A percentile compares a stretch with the other conserved stretches of the same genome.
Evolutionary conservation across 2,888 invertebrate genomes (phyloP).

Genomic region (Drosophila peninsularis): DNA sequence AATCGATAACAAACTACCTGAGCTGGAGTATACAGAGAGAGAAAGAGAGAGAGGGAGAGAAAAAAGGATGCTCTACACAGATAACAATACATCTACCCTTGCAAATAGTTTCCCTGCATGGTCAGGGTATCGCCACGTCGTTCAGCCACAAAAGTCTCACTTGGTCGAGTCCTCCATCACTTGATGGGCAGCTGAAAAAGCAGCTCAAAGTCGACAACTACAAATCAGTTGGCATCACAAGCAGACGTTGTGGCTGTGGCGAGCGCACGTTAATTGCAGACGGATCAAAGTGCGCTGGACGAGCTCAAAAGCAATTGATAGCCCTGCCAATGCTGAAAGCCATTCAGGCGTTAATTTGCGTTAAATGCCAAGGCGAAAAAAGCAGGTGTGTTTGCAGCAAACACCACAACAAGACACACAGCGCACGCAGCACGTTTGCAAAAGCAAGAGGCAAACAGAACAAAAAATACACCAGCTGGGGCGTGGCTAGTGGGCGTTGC

Average conservation of each 20-base stretch:
- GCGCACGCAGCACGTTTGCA: background rate
- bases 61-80: too few species aligned
- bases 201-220: slow-evolving; percentile 1
- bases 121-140: background rate
- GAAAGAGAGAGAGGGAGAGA: too few species aligned
- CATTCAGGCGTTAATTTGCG: slow-evolving; percentile 44
- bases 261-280: slow-evolving; percentile 11
- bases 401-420: slow-evolving; percentile 22
- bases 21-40: too few species aligned
- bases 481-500: slow-evolving; percentile 12
- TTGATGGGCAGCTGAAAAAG: background rate
- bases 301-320: slow-evolving; percentile 11
- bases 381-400: slow-evolving; percentile 29
- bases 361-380: slow-evolving; percentile 5
- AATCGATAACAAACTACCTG: background rate
- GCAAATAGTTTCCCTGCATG: background rate
- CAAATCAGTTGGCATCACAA: slow-evolving; percentile 1
- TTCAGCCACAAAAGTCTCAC: background rate
- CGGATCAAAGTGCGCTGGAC: slow-evolving; percentile 17
- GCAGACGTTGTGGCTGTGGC: background rate
- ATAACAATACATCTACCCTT: too few species aligned
- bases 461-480: background rate
- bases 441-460: background rate
- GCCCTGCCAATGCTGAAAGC: slow-evolving; percentile 2
- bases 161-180: background rate